Base-by-base conservation (phyloP, 2,888 invertebrate genomes). In the Hydraecia micacea region DNA sequence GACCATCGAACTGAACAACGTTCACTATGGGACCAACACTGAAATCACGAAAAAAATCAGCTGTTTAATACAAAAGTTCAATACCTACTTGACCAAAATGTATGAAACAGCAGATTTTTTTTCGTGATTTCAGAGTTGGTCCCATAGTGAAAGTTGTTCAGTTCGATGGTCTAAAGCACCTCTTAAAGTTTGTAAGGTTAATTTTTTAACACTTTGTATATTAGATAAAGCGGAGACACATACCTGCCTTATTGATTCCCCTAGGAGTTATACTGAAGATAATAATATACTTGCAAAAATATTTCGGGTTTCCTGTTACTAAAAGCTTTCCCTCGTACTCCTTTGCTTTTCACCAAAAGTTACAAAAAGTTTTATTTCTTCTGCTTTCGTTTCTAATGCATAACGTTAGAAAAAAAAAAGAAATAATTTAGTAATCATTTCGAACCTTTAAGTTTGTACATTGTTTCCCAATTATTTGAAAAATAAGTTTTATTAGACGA, bases 281-380 rank as follows among this genome's bases (percentile, higher is more conserved):
- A 32, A 2, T 32, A n/a, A n/a, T 21, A 52, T 18, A 79, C 15
- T 39, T 25, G 42, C 15, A 28, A 46, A 32, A 39, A n/a, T 3
- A 39, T 63, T 69, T 79, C 28, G 21, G 21, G 28, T 11, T n/a
- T 36, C 18, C 7, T 46, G 9, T 52, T 9, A 39, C 9, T 79
- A 46, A 79, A 39, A 70, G 71, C 71, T n/a, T 80, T 79, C 28
- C n/a, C 46, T 69, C 2, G 55, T 79, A 42, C 6, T 36, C 13
- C 46, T 42, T 46, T 11, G n/a, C 11, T 32, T 36, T 18, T 28
- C 36, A 32, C 3, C 0, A 28, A 39, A 36, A 65, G 7, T 42
- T 55, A 7, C 25, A 21, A 0, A 66, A 65, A 77, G 28, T 78
- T 49, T 0, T 11, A 55, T 73, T 60, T 75, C 49, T 62, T 36